phyloP scores from a whole-genome alignment of 92 coral and sea anemone species.

The Virgularia gustaviana region DNA sequence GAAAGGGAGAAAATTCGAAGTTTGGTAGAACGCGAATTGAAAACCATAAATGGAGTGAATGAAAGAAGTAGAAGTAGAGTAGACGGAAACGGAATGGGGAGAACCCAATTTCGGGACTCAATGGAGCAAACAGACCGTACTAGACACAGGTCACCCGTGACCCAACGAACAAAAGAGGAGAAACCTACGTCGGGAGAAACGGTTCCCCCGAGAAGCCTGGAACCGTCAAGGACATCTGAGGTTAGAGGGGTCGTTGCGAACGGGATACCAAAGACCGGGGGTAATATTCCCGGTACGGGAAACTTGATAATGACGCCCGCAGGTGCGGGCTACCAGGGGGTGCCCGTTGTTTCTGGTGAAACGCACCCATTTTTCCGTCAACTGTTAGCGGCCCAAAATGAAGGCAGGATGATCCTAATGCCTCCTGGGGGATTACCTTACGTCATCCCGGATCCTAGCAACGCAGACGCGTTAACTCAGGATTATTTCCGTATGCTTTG shows the following conservation, averaged over 20 bases:
- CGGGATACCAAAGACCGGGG: background rate
- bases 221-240: constrained; percentile 2
- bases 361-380: constrained; percentile 17
- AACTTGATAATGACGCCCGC: constrained; percentile 16
- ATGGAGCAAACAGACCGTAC: background rate
- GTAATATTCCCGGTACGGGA: constrained; percentile 8
- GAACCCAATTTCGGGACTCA: background rate
- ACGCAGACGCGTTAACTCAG: background rate
- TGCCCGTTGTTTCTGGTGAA: background rate
- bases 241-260: background rate
- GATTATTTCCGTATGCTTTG: constrained; percentile 12
- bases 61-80: background rate
- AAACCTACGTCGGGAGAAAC: background rate
- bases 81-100: background rate
- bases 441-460: background rate
- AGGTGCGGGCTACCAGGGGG: constrained; percentile 17
- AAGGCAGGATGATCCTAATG: constrained; percentile 20
- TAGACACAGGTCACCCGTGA: constrained; percentile 6
- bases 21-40: constrained; percentile 1
- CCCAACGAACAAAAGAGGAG: background rate
- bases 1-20: background rate
- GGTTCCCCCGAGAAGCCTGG: background rate
- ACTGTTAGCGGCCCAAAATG: constrained; percentile 19
- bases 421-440: constrained; percentile 14
- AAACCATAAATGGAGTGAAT: background rate